phyloP scores from a whole-genome alignment of 2,797 vertebrate genomes.

The Propithecus deckenii region DNA sequence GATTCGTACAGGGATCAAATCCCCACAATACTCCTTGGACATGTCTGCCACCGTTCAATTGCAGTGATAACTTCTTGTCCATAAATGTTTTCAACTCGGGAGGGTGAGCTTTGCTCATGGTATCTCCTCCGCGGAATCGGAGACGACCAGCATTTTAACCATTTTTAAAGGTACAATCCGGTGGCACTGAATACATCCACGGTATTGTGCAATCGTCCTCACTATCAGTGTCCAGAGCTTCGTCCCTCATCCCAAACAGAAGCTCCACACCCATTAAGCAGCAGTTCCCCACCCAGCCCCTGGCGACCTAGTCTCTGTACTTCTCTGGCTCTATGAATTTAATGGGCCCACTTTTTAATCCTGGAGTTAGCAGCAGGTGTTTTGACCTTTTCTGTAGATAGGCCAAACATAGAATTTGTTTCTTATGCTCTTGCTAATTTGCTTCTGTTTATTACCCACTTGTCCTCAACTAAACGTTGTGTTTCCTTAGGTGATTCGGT shows the following conservation, averaged over 20 bases:
- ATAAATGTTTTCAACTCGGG: too few relatives aligned
- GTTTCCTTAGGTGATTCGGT: constrained; percentile 84
- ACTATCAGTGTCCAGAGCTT: not conserved
- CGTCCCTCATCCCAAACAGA: not conserved
- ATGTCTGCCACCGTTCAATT: too few relatives aligned
- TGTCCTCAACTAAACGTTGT: not conserved
- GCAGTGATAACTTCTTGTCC: too few relatives aligned
- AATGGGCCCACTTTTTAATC: not conserved
- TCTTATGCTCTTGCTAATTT: not conserved
- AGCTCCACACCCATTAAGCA: not conserved
- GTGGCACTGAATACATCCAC: not conserved
- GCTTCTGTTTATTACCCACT: not conserved
- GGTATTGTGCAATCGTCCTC: not conserved
- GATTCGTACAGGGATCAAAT: too few relatives aligned
- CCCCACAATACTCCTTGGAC: too few relatives aligned
- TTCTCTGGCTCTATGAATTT: not conserved
- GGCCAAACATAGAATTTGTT: not conserved
- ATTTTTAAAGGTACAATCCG: not conserved
- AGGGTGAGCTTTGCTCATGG: too few relatives aligned
- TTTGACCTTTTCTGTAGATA: not conserved
- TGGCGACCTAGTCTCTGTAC: not conserved
- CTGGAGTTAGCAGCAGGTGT: not conserved
- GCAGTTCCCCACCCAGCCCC: not conserved
- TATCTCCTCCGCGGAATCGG: too few relatives aligned
- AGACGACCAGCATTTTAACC: not conserved